Conservation (phyloP, 2,888 invertebrate species). For the Melolontha melolontha region DNA sequence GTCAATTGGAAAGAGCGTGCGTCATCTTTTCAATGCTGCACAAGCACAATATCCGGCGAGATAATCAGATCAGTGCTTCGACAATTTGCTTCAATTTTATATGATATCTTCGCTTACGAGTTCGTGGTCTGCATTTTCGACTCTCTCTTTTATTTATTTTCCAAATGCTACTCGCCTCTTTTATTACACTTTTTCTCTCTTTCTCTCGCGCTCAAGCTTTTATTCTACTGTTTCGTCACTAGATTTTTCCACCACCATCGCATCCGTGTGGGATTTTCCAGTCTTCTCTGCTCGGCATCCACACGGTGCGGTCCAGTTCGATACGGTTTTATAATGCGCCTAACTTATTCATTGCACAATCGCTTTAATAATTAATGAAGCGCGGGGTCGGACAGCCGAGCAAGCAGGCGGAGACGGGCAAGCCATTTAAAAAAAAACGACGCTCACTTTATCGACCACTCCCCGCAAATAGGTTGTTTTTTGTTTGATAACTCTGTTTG, state of each 20-base stretch:
- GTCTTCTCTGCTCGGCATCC: conserved; percentile 17
- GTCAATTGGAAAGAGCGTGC: conserved; percentile 46
- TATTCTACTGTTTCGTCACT: neutral
- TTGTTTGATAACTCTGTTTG: conserved; percentile 65
- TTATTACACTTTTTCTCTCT: conserved; percentile 4
- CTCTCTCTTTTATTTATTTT: conserved; percentile 31
- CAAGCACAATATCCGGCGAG: conserved; percentile 56
- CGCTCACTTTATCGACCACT: conserved; percentile 64
- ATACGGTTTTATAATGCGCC: conserved; percentile 59
- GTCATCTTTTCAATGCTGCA: conserved; percentile 50
- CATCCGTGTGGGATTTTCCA: conserved; percentile 11
- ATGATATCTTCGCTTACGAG: conserved; percentile 61
- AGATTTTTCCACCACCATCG: conserved; percentile 14
- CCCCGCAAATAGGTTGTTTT: conserved; percentile 65
- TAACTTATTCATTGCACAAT: conserved; percentile 67
- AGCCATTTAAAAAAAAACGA: conserved; percentile 59
- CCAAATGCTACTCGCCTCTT: conserved; percentile 10
- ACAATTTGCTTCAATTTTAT: conserved; percentile 65
- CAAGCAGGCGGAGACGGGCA: conserved; percentile 19
- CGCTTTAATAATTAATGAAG: conserved; percentile 65
- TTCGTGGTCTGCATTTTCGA: conserved; percentile 60
- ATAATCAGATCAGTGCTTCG: conserved; percentile 63
- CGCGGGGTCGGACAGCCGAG: conserved; percentile 60
- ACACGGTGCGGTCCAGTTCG: conserved; percentile 29
- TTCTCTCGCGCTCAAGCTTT: conserved; percentile 2